phyloP scores from a whole-genome alignment of 2,888 invertebrate species.

The Parascotia fuliginaria region DNA sequence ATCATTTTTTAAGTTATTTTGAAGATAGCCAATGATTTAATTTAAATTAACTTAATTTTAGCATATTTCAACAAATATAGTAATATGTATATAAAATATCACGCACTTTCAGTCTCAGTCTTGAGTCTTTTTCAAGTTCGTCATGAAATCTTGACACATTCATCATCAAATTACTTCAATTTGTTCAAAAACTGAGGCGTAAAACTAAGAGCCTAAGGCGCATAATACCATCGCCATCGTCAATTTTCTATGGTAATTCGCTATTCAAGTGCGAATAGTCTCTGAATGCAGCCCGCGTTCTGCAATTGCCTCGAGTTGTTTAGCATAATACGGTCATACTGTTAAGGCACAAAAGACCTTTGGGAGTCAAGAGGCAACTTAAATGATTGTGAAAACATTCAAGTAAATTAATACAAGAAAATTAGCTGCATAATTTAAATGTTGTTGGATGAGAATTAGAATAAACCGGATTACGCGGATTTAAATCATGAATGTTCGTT shows the following conservation, averaged over 20 bases:
- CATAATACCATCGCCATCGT: slow-evolving; percentile 43
- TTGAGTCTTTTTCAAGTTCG: neutral
- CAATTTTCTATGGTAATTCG: slow-evolving; percentile 67
- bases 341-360: slow-evolving; percentile 67
- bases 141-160: slow-evolving; percentile 22
- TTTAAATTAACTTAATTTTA: neutral
- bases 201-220: too few species aligned
- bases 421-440: neutral
- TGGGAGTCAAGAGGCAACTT: slow-evolving; percentile 36
- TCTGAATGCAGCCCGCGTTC: slow-evolving; percentile 58
- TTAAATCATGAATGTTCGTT: too few species aligned
- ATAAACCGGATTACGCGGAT: neutral
- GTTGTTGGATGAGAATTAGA: neutral
- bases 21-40: too few species aligned
- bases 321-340: slow-evolving; percentile 80
- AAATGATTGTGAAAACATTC: slow-evolving; percentile 29
- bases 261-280: slow-evolving; percentile 67
- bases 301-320: slow-evolving; percentile 74
- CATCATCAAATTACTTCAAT: slow-evolving; percentile 24
- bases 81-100: too few species aligned
- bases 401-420: slow-evolving; percentile 7
- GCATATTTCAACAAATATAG: neutral
- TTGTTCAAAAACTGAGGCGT: slow-evolving; percentile 15
- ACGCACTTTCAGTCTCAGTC: neutral
- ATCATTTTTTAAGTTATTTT: too few species aligned